Base-by-base conservation (phyloP, 92 coral and sea anemone genomes). In the Zoanthus sociatus region DNA sequence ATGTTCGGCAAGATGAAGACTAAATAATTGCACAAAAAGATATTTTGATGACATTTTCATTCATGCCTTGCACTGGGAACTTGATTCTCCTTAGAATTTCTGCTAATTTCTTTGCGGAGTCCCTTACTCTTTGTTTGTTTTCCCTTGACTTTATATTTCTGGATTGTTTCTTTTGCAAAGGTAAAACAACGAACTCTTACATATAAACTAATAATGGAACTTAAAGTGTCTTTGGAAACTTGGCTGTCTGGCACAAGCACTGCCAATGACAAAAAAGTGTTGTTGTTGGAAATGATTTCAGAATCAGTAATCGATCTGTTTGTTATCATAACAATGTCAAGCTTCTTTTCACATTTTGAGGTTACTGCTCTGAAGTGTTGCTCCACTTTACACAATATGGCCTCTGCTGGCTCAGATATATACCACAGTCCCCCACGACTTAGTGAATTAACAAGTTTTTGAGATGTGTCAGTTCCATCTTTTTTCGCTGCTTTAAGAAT, bases 351-450 rank as follows among this genome's bases (percentile, higher is more conserved):
- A 61, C 64, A 79, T 21, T 79, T 79, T 79, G 64, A 9, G 85
- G 88, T 69, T 47, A 82, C 85, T 51, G 70, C 16, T 72, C 91
- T 88, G 63, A 88, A 88, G 73, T 45, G 54, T 15, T 45, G 88
- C 73, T 88, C 91, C 33, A 88, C 73, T 61, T 83, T 72, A 44
- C 60, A 83, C 46, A 88, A 88, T 66, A 88, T 21, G 16, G 83
- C 84, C 72, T 88, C 81, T 70, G 91, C 91, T 68, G 88, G 88
- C 32, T 82, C 70, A 18, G 91, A 68, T 64, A 84, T 84, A 12
- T 58, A 56, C 93, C 91, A 90, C 31, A 87, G 54, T 21, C 93
- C 93, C 26, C 90, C 93, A 88, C 84, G 72, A 73, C 82, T 63
- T 67, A 86, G 51, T 60, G 89, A 32, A 30, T 58, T 30, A 71